Conservation (phyloP, 2,113 vertebrate genomes). For the Seriola aureovittata region DNA sequence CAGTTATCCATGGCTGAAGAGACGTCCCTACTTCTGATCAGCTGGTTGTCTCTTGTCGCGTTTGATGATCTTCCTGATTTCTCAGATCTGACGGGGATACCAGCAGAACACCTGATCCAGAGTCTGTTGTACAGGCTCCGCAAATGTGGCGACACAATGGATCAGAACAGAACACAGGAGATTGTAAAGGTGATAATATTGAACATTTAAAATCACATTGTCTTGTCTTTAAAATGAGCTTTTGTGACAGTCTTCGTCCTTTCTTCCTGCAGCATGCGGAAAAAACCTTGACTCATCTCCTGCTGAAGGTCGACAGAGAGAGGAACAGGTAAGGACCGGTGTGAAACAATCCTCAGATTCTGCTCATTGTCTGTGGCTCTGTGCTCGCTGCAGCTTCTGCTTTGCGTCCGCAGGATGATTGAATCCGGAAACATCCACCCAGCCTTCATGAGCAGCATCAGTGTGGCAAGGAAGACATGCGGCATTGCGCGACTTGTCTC, state of each 20-base stretch:
- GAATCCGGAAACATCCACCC: not conserved
- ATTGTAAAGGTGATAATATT: conserved; percentile 57
- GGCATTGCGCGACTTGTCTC: not conserved
- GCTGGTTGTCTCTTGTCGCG: conserved; percentile 78
- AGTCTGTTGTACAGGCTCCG: conserved; percentile 74
- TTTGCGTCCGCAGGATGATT: conserved; percentile 59
- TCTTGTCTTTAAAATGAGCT: not conserved
- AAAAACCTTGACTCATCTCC: conserved; percentile 47
- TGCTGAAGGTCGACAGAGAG: conserved; percentile 61
- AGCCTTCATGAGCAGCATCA: conserved; percentile 42
- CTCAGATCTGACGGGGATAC: conserved; percentile 23
- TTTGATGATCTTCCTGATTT: conserved; percentile 69
- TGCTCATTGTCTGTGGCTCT: not conserved
- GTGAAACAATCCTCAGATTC: not conserved
- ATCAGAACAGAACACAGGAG: not conserved
- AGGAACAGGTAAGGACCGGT: conserved; percentile 64
- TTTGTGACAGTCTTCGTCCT: not conserved
- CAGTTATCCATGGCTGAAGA: conserved; percentile 24
- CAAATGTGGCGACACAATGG: rapidly evolving
- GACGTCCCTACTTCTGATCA: conserved; percentile 62
- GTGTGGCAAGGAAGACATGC: conserved; percentile 47
- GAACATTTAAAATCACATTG: rapidly evolving
- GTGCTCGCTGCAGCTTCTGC: not conserved
- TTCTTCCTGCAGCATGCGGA: conserved; percentile 51
- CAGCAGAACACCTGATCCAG: conserved; percentile 75